Conservation (phyloP, 2,797 vertebrate species). For the Melanotaenia nigrans region DNA sequence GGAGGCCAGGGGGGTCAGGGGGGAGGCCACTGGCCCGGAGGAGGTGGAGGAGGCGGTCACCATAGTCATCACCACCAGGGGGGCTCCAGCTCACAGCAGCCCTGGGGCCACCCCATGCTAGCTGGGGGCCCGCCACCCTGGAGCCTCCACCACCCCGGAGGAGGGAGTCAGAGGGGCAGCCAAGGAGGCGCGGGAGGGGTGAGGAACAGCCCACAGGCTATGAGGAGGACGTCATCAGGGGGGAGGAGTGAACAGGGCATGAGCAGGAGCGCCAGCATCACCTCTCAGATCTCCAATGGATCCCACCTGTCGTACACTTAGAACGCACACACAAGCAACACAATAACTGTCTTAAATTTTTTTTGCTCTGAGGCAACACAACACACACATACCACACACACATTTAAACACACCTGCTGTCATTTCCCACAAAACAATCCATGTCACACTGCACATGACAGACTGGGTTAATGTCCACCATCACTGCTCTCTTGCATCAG, state of each 20-base stretch:
- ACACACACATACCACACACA: constrained; percentile 39
- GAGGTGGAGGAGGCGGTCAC: constrained; percentile 67
- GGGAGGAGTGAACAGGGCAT: constrained; percentile 97
- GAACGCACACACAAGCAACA: constrained; percentile 54
- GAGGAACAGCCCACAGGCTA: constrained; percentile 97
- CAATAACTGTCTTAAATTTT: constrained; percentile 29
- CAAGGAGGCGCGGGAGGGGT: constrained; percentile 89
- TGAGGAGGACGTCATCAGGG: constrained; percentile 96
- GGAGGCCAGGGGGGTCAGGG: constrained; percentile 82
- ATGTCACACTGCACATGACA: constrained; percentile 30
- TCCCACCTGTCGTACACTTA: constrained; percentile 99
- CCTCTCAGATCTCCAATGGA: constrained; percentile 99
- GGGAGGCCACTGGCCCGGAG: constrained; percentile 71
- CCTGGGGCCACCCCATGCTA: constrained; percentile 95
- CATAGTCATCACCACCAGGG: constrained; percentile 80
- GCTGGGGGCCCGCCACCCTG: constrained; percentile 92
- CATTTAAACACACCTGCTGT: constrained; percentile 18
- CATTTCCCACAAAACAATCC: constrained; percentile 13
- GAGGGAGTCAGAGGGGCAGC: constrained; percentile 91
- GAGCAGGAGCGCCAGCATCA: constrained; percentile 99
- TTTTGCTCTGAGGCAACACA: constrained; percentile 38
- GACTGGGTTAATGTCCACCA: constrained; percentile 27
- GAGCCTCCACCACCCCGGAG: constrained; percentile 90
- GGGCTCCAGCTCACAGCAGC: constrained; percentile 80
- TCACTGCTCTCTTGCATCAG: constrained; percentile 33